A percentile compares a stretch with the other conserved stretches of the same genome.
phyloP scores from a whole-genome alignment of 2,113 vertebrate species.

The Plecotus auritus region DNA sequence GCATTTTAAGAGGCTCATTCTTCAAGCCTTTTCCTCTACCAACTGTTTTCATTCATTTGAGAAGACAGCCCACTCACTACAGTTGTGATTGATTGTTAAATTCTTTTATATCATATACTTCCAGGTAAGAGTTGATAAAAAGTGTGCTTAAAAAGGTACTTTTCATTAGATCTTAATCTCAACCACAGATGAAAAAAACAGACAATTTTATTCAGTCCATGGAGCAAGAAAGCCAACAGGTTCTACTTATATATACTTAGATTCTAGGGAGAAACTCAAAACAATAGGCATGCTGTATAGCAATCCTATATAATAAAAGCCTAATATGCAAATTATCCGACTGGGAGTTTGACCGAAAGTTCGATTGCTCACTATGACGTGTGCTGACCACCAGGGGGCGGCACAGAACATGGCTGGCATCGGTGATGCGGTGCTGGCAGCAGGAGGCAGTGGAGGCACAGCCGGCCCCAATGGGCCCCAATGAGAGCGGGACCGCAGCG shows the following conservation, averaged over 20 bases:
- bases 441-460: too few relatives aligned
- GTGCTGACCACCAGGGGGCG: too few relatives aligned
- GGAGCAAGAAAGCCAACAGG: neutral
- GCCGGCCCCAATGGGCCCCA: too few relatives aligned
- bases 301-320: neutral
- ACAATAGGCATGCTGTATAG: neutral
- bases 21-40: neutral
- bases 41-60: constrained; percentile 31
- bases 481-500: too few relatives aligned
- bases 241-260: neutral
- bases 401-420: too few relatives aligned
- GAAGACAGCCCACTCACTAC: constrained; percentile 14
- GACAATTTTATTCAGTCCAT: neutral
- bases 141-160: neutral
- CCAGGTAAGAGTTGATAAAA: neutral
- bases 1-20: neutral
- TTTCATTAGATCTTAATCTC: neutral
- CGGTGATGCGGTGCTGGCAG: too few relatives aligned
- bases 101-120: constrained; percentile 18
- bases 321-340: too few relatives aligned
- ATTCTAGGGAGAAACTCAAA: neutral
- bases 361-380: too few relatives aligned
- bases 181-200: neutral
- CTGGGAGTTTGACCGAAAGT: too few relatives aligned
- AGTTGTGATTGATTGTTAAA: constrained; percentile 51